A percentile compares a stretch with the other conserved stretches of the same genome.
phyloP scores from a whole-genome alignment of 2,113 vertebrate genomes.

The Halcyon malimbica region DNA sequence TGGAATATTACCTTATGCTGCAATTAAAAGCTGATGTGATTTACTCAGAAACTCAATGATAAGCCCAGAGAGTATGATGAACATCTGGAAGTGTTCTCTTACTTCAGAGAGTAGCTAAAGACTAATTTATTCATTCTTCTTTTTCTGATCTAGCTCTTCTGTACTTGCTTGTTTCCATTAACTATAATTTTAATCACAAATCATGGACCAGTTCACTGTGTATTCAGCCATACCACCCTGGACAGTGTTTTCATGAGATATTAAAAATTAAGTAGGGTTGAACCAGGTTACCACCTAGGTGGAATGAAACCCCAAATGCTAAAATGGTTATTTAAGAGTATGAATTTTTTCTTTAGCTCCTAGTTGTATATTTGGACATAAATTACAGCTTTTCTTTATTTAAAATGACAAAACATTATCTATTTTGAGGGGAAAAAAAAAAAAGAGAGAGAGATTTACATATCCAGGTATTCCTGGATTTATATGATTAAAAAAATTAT shows the following conservation, averaged over 20 bases:
- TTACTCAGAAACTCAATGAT: not conserved
- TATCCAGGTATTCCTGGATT: not conserved
- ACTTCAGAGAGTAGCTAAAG: not conserved
- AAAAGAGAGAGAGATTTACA: not conserved
- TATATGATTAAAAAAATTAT: not conserved
- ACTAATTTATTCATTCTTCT: not conserved
- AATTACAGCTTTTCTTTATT: not conserved
- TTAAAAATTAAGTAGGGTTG: slow-evolving; percentile 12
- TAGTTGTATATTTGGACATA: not conserved
- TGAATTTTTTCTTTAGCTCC: not conserved
- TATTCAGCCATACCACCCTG: not conserved
- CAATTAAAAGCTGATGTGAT: not conserved
- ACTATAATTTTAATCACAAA: not conserved
- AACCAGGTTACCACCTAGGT: slow-evolving; percentile 1
- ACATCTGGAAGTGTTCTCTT: not conserved
- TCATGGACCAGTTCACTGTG: not conserved
- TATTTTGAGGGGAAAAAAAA: not conserved
- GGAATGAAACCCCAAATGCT: not conserved
- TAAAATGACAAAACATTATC: not conserved
- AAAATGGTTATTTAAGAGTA: not conserved
- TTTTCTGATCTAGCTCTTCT: not conserved
- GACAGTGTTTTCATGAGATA: not conserved
- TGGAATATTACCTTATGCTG: not conserved
- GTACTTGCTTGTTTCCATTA: not conserved
- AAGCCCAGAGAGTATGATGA: not conserved